Conservation (phyloP, 2,888 invertebrate genomes). For the Drosophila suboccidentalis region DNA sequence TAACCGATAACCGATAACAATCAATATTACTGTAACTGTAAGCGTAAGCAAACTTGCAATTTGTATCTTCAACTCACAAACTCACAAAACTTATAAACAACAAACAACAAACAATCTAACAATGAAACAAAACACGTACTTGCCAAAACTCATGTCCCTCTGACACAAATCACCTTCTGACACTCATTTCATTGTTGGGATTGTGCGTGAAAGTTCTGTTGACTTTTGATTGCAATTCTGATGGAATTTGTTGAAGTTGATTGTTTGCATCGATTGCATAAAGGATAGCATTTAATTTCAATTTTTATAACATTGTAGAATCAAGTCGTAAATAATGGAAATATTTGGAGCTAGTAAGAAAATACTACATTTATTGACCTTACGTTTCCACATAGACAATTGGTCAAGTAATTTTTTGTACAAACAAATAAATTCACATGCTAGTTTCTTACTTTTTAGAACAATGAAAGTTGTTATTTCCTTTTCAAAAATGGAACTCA, state of each 20-base stretch:
- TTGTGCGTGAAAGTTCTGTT: slow-evolving; percentile 17
- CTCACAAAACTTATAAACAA: slow-evolving; percentile 20
- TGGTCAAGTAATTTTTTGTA: too few relatives aligned
- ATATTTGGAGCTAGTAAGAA: not conserved
- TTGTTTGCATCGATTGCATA: not conserved
- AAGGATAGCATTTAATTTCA: not conserved
- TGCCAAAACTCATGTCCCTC: slow-evolving; percentile 3
- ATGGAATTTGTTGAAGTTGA: slow-evolving; percentile 13
- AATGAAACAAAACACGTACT: slow-evolving; percentile 9
- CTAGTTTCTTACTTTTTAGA: too few relatives aligned
- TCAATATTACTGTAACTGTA: slow-evolving; percentile 70
- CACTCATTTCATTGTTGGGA: not conserved
- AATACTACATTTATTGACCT: not conserved
- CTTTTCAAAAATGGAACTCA: too few relatives aligned
- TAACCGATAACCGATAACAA: slow-evolving; percentile 54
- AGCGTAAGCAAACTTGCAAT: slow-evolving; percentile 54
- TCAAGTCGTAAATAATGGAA: not conserved
- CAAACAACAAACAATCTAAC: slow-evolving; percentile 15
- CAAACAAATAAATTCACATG: too few relatives aligned
- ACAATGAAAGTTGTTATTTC: too few relatives aligned
- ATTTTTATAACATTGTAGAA: not conserved
- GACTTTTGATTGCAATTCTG: slow-evolving; percentile 41
- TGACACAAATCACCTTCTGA: not conserved
- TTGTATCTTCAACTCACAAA: slow-evolving; percentile 50
- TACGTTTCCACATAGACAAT: too few relatives aligned